Evolutionary conservation across 2,888 invertebrate species (phyloP), one percentile per base, ranked within the genome.

Genomic region (Petrolisthes manimaculis): DNA sequence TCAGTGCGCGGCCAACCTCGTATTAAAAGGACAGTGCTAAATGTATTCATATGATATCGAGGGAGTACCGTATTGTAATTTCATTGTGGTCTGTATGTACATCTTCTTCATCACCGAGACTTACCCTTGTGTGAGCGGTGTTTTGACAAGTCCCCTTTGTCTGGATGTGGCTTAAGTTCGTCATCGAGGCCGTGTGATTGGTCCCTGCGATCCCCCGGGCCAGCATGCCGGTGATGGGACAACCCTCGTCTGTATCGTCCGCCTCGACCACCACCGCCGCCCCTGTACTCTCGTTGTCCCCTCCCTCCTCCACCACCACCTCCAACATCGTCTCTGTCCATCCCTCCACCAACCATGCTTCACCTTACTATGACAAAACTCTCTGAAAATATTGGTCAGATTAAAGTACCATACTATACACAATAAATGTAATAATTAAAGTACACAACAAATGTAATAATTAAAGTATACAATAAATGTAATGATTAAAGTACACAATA

Each of bases 91-190:
- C 24, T 2, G 37, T 82, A 24, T 18, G 9, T 21, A 80, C n/a
- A 69, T 5, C 18, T 18, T 24, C 51, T 54, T 18, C 37, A 37
- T 37, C 2, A 37, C 37, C 37, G 37, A 37, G 37, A 37, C 37
- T 83, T 78, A 88, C 88, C 88, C 81, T 88, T 88, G 56, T 88
- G 88, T 14, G 88, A 75, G 1, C 88, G 84, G 54, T 88, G 88
- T 51, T 88, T 88, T 14, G 79, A 74, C 54, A 88, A 53, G n/a
- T 88, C 88, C 8, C 79, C 53, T n/a, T 88, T 88, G 4, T 88
- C 88, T 53, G 81, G 4, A 21, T 88, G 84, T 4, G 18, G 53
- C 61, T 88, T 88, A 24, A 51, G 21, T 18, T 88, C 88, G 55
- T 87, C 86, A n/a, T 88, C 88, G 14, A 53, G 24, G 21, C 74